Conservation (phyloP, 2,888 invertebrate species). For the Drosophila colorata region DNA sequence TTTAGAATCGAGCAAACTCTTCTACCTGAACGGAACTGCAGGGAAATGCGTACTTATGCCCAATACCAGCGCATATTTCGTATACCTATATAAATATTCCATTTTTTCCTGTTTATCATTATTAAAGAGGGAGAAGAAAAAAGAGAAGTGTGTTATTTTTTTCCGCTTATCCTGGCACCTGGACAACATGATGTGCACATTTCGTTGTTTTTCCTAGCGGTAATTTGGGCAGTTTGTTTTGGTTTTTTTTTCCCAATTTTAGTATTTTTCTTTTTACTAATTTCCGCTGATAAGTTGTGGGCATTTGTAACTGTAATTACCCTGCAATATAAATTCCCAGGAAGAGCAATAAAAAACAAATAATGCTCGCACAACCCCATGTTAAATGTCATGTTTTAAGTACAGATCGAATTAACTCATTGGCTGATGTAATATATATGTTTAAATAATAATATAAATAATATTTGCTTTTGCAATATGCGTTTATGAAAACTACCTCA, state of each 20-base stretch:
- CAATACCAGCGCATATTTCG: neutral
- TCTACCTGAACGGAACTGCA: constrained; percentile 23
- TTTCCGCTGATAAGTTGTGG: constrained; percentile 25
- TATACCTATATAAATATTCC: constrained; percentile 2
- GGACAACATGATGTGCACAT: constrained; percentile 57
- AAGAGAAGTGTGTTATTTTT: constrained; percentile 4
- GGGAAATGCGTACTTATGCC: neutral
- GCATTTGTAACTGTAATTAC: neutral
- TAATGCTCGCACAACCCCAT: neutral
- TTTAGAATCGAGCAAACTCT: constrained; percentile 3
- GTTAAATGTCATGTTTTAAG: neutral
- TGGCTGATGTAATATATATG: constrained; percentile 27
- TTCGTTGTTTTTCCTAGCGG: constrained; percentile 38
- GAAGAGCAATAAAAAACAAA: neutral
- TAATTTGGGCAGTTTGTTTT: constrained; percentile 32
- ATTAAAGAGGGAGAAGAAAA: constrained; percentile 17
- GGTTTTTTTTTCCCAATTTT: neutral
- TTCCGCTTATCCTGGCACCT: constrained; percentile 40
- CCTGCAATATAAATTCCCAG: constrained; percentile 7
- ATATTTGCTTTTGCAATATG: too few relatives aligned
- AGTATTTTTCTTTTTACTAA: constrained; percentile 4
- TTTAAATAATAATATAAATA: too few relatives aligned
- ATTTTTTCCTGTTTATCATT: constrained; percentile 25
- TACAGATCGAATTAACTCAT: neutral
- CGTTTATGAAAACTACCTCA: too few relatives aligned